A percentile compares a stretch with the other conserved stretches of the same genome.
These are phyloP conservation scores for Cebus imitator DNA, from an alignment of 2,113 vertebrate genomes.

Conservation along the genomic window DNA sequence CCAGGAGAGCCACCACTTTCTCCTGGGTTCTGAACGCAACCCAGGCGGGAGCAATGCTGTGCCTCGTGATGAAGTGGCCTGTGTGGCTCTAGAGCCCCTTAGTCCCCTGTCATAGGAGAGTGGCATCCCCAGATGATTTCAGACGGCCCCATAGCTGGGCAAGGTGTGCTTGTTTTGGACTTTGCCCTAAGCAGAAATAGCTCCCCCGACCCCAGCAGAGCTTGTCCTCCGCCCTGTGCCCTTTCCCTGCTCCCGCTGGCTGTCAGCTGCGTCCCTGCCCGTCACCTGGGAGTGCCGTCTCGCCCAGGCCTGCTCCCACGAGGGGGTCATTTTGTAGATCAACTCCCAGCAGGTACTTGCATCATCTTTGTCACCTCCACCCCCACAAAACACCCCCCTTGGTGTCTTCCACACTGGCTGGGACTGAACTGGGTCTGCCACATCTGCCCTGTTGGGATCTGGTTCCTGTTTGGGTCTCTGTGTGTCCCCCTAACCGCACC, in stretches of 20 bases:
- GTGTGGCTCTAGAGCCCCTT: not conserved
- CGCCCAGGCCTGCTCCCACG: not conserved
- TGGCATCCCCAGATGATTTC: not conserved
- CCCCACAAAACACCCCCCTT: not conserved
- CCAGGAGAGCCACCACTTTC: not conserved
- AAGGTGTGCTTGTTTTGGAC: not conserved
- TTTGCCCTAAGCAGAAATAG: not conserved
- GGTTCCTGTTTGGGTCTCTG: not conserved
- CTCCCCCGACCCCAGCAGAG: rapidly evolving
- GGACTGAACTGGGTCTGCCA: not conserved
- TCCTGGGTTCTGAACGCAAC: not conserved
- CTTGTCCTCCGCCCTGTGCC: not conserved
- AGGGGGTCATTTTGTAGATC: not conserved
- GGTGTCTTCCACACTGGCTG: not conserved
- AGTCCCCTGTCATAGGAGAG: not conserved
- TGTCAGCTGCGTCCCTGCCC: not conserved
- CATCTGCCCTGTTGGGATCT: not conserved
- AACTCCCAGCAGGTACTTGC: not conserved
- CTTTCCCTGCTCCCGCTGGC: not conserved
- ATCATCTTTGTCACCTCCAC: not conserved
- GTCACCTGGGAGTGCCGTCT: not conserved
- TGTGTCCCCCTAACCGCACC: not conserved
- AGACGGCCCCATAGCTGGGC: not conserved
- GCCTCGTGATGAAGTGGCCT: not conserved
- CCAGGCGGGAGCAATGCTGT: not conserved